phyloP scores from a whole-genome alignment of 2,113 vertebrate genomes.

The Xenus cinereus region DNA sequence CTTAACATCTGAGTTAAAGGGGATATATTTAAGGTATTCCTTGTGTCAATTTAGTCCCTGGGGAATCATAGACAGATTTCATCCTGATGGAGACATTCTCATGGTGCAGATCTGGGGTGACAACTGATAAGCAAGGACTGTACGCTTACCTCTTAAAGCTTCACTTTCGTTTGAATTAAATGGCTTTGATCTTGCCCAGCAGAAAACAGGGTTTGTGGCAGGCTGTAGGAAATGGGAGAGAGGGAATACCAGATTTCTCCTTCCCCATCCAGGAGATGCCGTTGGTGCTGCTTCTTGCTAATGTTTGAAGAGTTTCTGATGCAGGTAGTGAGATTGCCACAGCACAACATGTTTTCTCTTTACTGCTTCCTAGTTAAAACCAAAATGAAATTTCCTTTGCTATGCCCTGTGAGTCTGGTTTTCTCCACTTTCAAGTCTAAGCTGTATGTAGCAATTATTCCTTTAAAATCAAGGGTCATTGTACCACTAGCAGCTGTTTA shows the following conservation, averaged over 20 bases:
- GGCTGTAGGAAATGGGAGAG: neutral
- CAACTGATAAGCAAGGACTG: neutral
- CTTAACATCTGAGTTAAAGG: neutral
- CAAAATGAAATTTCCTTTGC: neutral
- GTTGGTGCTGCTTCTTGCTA: neutral
- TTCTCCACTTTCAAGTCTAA: neutral
- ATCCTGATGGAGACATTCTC: neutral
- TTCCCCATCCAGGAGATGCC: neutral
- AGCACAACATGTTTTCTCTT: neutral
- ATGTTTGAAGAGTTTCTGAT: neutral
- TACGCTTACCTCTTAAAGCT: neutral
- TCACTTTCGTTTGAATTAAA: neutral
- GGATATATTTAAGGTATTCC: neutral
- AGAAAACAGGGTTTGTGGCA: neutral
- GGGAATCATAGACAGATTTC: neutral
- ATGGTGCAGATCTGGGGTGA: neutral
- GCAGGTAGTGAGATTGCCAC: neutral
- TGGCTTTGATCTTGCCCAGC: neutral
- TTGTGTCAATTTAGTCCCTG: neutral
- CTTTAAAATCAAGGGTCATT: neutral
- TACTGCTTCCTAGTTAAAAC: neutral
- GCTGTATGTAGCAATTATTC: neutral
- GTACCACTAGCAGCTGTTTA: neutral
- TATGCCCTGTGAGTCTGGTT: neutral
- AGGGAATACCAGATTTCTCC: neutral